Percentiles rank a stretch among this genome's conserved stretches.
Conservation (phyloP, 1,140 invertebrate genomes). For the Lutraria rhynchaena region DNA sequence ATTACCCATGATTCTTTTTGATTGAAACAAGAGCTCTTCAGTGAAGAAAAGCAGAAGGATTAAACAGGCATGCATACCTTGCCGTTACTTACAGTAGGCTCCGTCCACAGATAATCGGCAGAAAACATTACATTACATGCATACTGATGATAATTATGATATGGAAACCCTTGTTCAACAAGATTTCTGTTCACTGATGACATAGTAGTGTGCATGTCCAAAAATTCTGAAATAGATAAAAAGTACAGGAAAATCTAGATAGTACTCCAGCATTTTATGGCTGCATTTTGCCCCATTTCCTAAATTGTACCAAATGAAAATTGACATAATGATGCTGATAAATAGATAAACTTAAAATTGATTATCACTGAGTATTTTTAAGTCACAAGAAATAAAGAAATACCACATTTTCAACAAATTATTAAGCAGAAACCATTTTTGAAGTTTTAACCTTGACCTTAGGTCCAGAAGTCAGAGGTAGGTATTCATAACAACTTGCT, state of each 20-base stretch:
- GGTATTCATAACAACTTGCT: too few relatives aligned
- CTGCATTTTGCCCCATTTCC: neutral
- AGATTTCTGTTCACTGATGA: slow-evolving; percentile 43
- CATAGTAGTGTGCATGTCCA: slow-evolving; percentile 55
- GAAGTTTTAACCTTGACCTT: too few relatives aligned
- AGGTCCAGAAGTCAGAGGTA: too few relatives aligned
- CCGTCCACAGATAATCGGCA: slow-evolving; percentile 28
- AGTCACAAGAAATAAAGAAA: neutral
- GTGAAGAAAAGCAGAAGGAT: slow-evolving; percentile 16
- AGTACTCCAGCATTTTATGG: neutral
- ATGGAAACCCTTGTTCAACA: slow-evolving; percentile 52
- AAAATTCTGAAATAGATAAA: slow-evolving; percentile 39
- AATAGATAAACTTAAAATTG: neutral
- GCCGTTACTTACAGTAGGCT: slow-evolving; percentile 45
- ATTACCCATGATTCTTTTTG: too few relatives aligned
- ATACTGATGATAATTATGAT: slow-evolving; percentile 46
- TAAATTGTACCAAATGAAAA: neutral
- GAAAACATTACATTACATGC: slow-evolving; percentile 49
- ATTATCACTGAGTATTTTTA: neutral
- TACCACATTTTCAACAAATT: neutral
- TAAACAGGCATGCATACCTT: slow-evolving; percentile 56
- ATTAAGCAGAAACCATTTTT: too few relatives aligned
- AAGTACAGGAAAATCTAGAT: neutral
- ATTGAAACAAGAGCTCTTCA: slow-evolving; percentile 28
- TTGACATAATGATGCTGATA: neutral